A percentile compares a stretch with the other conserved stretches of the same genome.
These are phyloP conservation scores for Protosalanx chinensis DNA, from an alignment of 2,797 vertebrate genomes.

Conservation along the genomic window DNA sequence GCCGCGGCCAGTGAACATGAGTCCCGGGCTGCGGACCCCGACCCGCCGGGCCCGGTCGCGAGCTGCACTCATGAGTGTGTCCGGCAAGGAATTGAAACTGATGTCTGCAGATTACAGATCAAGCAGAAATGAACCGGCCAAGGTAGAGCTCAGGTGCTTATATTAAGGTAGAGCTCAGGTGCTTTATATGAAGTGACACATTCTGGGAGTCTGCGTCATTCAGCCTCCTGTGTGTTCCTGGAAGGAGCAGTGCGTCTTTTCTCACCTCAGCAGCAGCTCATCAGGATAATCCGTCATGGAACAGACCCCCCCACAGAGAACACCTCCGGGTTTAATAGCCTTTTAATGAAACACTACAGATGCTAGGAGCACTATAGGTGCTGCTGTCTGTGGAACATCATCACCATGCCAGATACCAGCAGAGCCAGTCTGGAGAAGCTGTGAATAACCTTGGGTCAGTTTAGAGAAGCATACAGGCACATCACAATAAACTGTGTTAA, in stretches of 20 bases:
- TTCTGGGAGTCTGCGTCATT: neutral
- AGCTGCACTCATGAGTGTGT: conserved; percentile 72
- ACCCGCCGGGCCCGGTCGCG: conserved; percentile 85
- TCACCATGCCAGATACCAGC: too few relatives aligned
- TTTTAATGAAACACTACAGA: conserved; percentile 59
- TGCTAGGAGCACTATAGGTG: conserved; percentile 19
- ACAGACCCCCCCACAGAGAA: conserved; percentile 26
- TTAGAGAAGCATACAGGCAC: too few relatives aligned
- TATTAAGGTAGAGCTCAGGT: conserved; percentile 17
- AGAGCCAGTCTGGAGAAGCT: too few relatives aligned
- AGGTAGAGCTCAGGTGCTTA: conserved; percentile 1
- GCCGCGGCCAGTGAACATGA: conserved; percentile 83
- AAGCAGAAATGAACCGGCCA: conserved; percentile 2
- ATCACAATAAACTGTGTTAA: neutral
- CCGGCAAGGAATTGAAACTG: conserved; percentile 51
- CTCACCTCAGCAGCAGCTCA: conserved; percentile 13
- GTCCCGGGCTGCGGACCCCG: conserved; percentile 80
- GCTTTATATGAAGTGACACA: neutral
- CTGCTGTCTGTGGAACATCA: too few relatives aligned
- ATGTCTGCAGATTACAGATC: too few relatives aligned
- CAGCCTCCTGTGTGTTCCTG: conserved; percentile 15
- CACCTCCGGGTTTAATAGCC: conserved; percentile 35
- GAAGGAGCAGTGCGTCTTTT: conserved; percentile 14
- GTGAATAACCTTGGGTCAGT: too few relatives aligned
- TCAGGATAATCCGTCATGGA: neutral